These are phyloP conservation scores for Bactericera cockerelli DNA, from an alignment of 1,140 invertebrate genomes.

Conservation along the genomic window DNA sequence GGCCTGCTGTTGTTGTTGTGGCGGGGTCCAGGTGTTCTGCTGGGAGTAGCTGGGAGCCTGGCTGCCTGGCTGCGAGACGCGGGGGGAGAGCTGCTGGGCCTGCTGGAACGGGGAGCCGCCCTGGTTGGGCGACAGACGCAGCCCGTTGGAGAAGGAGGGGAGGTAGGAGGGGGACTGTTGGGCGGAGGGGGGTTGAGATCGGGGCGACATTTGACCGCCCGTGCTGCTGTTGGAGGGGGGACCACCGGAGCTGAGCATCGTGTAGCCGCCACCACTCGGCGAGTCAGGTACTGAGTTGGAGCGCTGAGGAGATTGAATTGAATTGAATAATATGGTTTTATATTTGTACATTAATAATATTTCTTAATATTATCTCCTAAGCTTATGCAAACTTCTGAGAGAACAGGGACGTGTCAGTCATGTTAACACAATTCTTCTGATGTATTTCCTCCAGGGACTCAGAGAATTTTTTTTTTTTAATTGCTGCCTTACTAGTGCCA, in stretches of 20 bases:
- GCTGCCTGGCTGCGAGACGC: slow-evolving; percentile 23
- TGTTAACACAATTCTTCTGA: no score
- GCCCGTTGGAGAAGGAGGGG: slow-evolving; percentile 27
- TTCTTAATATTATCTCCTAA: no score
- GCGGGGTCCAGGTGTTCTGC: slow-evolving; percentile 17
- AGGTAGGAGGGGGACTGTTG: slow-evolving; percentile 32
- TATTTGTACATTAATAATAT: no score
- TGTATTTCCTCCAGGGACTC: no score
- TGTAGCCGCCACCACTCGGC: not conserved
- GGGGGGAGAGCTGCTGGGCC: slow-evolving; percentile 27
- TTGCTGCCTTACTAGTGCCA: no score
- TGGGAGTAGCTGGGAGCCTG: slow-evolving; percentile 16
- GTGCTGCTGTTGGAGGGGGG: slow-evolving; percentile 26
- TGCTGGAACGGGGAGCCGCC: slow-evolving; percentile 22
- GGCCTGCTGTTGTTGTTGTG: slow-evolving; percentile 20
- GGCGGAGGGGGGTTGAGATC: slow-evolving; percentile 25
- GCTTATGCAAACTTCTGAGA: no score
- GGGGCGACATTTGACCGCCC: slow-evolving; percentile 21
- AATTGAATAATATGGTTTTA: no score
- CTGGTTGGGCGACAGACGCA: slow-evolving; percentile 22
- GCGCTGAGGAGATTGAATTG: slow-evolving; percentile 35
- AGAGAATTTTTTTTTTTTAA: no score
- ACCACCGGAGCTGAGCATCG: slow-evolving; percentile 46
- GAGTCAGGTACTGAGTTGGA: slow-evolving; percentile 42
- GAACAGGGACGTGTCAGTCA: no score